Conservation (phyloP, 2,113 vertebrate species). For the Bungarus multicinctus region DNA sequence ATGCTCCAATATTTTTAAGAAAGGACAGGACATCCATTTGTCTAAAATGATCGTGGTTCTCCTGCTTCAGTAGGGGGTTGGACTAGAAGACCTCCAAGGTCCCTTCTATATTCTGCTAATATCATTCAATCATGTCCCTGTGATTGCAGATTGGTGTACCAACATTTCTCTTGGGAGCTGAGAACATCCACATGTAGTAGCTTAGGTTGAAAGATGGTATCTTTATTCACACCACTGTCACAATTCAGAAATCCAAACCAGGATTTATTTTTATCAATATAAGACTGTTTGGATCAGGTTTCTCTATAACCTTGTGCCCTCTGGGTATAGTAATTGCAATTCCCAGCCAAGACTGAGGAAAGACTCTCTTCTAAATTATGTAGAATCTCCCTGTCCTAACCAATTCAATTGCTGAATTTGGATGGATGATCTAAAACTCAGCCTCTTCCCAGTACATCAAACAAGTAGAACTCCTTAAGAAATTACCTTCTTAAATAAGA, state of each 20-base stretch:
- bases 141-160: neutral
- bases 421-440: neutral
- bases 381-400: neutral
- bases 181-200: neutral
- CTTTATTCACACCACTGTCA: neutral
- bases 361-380: neutral
- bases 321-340: neutral
- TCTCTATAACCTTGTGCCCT: neutral
- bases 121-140: neutral
- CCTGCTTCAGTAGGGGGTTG: neutral
- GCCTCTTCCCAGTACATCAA: neutral
- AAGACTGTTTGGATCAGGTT: neutral
- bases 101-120: neutral
- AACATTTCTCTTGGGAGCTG: neutral
- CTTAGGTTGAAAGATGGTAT: neutral
- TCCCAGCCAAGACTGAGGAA: neutral
- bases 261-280: neutral
- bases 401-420: neutral
- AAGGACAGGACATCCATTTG: neutral
- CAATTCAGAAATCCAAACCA: neutral
- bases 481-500: neutral
- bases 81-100: neutral
- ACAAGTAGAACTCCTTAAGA: neutral
- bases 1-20: neutral
- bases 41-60: neutral